A percentile compares a stretch with the other conserved stretches of the same genome.
Evolutionary conservation across 2,888 invertebrate genomes (phyloP).

Genomic region (Epistrophe grossulariae): DNA sequence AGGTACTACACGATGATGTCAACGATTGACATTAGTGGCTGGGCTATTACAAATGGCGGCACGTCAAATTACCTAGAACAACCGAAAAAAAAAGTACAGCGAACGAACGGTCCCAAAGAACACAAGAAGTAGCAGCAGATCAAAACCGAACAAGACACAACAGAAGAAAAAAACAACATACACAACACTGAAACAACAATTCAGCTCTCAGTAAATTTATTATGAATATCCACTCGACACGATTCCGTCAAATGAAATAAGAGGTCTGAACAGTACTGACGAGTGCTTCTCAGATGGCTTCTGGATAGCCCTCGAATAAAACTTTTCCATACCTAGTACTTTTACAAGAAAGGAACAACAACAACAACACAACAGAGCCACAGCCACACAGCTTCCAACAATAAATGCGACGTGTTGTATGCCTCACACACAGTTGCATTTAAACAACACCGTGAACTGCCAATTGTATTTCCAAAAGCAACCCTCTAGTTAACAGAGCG

Average conservation of each 20-base stretch:
- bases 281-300: slow-evolving; percentile 85
- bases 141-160: slow-evolving; percentile 55
- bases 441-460: slow-evolving; percentile 43
- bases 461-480: slow-evolving; percentile 49
- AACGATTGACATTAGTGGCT: slow-evolving; percentile 55
- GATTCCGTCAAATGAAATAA: slow-evolving; percentile 85
- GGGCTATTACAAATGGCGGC: slow-evolving; percentile 62
- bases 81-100: slow-evolving; percentile 42
- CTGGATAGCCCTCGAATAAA: slow-evolving; percentile 84
- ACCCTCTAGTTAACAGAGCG: slow-evolving; percentile 39
- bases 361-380: slow-evolving; percentile 32
- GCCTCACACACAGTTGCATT: slow-evolving; percentile 31
- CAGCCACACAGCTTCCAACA: slow-evolving; percentile 44
- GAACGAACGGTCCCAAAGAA: slow-evolving; percentile 16
- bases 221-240: slow-evolving; percentile 85
- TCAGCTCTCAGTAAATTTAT: slow-evolving; percentile 83
- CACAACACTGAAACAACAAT: slow-evolving; percentile 69
- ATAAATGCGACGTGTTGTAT: slow-evolving; percentile 50
- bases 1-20: slow-evolving; percentile 1
- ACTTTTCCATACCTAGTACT: slow-evolving; percentile 81
- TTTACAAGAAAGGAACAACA: slow-evolving; percentile 73
- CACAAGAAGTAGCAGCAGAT: slow-evolving; percentile 63
- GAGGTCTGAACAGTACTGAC: slow-evolving; percentile 85
- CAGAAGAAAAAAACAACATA: slow-evolving; percentile 44
- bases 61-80: slow-evolving; percentile 41